Percentiles rank a stretch among this genome's conserved stretches.
Conservation (phyloP, 2,797 vertebrate genomes). For the Lepilemur ruficaudatus region DNA sequence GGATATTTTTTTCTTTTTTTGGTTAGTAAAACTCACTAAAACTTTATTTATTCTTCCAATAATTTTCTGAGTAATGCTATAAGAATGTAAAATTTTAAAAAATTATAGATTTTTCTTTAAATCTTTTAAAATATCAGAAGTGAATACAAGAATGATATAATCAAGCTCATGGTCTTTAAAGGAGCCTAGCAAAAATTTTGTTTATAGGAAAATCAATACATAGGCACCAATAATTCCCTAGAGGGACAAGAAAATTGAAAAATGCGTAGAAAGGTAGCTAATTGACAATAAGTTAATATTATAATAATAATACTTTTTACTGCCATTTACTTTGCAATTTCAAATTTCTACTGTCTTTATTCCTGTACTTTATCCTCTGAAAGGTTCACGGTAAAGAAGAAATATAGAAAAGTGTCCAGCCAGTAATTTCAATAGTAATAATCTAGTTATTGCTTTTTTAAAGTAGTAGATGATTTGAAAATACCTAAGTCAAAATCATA, state of each 20-base stretch:
- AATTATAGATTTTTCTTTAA: background rate
- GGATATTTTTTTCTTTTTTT: background rate
- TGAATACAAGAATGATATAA: background rate
- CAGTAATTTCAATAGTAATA: background rate
- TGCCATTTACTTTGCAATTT: background rate
- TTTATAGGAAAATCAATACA: background rate
- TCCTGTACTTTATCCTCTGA: background rate
- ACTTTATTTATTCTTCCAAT: background rate
- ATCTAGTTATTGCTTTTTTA: background rate
- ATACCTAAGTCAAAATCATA: background rate
- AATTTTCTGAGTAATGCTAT: background rate
- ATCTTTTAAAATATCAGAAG: background rate
- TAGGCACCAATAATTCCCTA: background rate
- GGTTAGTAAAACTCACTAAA: background rate
- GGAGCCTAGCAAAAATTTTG: background rate
- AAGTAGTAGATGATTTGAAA: background rate
- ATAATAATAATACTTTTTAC: background rate
- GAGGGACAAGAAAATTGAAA: background rate
- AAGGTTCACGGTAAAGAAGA: background rate
- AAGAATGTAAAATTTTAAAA: background rate
- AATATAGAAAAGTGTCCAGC: background rate
- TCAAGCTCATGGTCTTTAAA: background rate
- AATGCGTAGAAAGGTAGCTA: background rate
- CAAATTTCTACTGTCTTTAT: background rate
- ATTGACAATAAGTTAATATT: background rate